Evolutionary conservation across 2,797 vertebrate species (phyloP), one percentile per base, ranked within the genome.

Genomic region (Melanotaenia pygmaea): DNA sequence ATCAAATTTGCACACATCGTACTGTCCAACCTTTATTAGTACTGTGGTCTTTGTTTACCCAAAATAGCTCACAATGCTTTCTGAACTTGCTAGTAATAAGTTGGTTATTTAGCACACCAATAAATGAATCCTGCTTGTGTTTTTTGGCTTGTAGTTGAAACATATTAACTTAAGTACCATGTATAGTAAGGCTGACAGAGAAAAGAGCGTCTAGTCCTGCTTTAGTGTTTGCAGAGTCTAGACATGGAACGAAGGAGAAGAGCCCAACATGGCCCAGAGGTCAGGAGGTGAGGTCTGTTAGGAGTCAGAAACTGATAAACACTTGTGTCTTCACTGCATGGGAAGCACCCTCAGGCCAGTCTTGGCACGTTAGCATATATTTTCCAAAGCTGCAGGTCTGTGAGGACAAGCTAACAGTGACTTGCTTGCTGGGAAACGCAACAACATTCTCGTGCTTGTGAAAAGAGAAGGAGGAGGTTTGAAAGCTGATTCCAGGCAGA

Each of bases 201-300:
- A 66, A 65, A 45, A 37, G 26, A 54, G 43, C 71, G 70, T 64
- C 86, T 68, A 79, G 70, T 80, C 73, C 76, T 58, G 8, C 61
- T 71, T 59, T 82, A 47, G 47, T 93, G 80, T 94, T 93, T 94
- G 86, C 89, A 69, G 76, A 89, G 91, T 92, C 92, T 93, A 92
- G 92, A 90, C 92, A 72, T 28, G 14, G 67, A 70, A 59, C 67
- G 67, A 38, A 61, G 70, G 35, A 67, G 34, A 65, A n/a, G 54
- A 77, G 70, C 24, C 65, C 73, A 64, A 62, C 8, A 5, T 70
- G 83, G 78, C 73, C 66, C 40, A 0, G n/a, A 71, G 87, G 90
- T 91, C 89, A 82, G 72, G 82, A 85, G 89, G 82, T 87, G 75
- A 86, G 66, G 72, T 12, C 65, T 76, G 70, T 34, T 69, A 79